phyloP scores from a whole-genome alignment of 2,113 vertebrate species.

The Neopipo cinnamomea region DNA sequence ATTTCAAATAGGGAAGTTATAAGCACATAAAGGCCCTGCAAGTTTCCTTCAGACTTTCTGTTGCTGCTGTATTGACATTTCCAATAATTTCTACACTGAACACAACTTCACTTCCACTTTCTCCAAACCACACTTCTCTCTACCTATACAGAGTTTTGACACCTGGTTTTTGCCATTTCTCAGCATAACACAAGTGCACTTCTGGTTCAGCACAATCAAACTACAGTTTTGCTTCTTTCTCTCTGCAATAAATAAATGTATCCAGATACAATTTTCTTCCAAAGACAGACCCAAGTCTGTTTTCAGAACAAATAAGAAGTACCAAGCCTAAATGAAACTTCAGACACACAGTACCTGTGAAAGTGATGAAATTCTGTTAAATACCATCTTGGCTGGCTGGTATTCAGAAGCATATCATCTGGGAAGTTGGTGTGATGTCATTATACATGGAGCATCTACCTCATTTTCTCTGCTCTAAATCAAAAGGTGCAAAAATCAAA shows the following conservation, averaged over 20 bases:
- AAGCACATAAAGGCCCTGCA: background rate
- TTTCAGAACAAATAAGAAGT: background rate
- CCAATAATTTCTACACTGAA: background rate
- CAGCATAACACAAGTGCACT: background rate
- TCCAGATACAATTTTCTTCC: background rate
- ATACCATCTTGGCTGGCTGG: background rate
- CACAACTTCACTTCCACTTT: background rate
- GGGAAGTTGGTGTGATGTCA: background rate
- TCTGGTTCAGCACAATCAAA: background rate
- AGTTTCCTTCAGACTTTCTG: background rate
- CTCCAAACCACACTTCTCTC: background rate
- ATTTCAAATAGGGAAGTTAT: background rate
- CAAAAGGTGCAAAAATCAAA: background rate
- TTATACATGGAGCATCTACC: background rate
- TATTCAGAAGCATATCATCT: background rate
- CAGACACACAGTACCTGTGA: background rate
- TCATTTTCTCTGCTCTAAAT: background rate
- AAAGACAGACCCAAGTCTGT: background rate
- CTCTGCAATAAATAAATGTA: background rate
- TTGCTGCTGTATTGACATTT: background rate
- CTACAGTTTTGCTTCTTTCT: background rate
- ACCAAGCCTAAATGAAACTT: background rate
- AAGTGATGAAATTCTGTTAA: background rate
- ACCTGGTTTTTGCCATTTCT: background rate
- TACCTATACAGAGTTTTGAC: background rate